phyloP scores from a whole-genome alignment of 2,888 invertebrate genomes.

The Dusona sp. region DNA sequence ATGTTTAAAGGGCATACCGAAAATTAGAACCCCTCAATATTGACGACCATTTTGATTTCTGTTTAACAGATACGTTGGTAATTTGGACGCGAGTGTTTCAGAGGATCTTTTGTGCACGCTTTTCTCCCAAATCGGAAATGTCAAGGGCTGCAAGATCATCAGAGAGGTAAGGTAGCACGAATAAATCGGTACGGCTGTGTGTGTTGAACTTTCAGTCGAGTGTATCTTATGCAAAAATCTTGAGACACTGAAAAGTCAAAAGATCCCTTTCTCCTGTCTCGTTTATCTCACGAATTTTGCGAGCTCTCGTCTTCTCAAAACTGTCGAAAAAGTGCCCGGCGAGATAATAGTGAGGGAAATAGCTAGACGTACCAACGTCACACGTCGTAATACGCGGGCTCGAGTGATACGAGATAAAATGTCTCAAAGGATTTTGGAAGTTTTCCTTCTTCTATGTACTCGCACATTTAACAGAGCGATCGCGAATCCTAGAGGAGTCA shows the following conservation, averaged over 20 bases:
- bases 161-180: slow-evolving; percentile 84
- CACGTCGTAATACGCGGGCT: slow-evolving; percentile 25
- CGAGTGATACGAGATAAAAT: slow-evolving; percentile 45
- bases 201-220: background rate
- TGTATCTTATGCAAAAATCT: background rate
- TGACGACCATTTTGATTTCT: background rate
- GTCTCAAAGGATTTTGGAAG: slow-evolving; percentile 32
- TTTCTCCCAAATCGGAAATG: slow-evolving; percentile 87
- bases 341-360: slow-evolving; percentile 42
- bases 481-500: slow-evolving; percentile 70
- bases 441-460: slow-evolving; percentile 25
- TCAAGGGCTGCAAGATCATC: slow-evolving; percentile 89
- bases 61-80: slow-evolving; percentile 85
- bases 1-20: background rate
- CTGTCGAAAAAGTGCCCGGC: slow-evolving; percentile 32
- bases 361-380: slow-evolving; percentile 38
- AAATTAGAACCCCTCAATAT: background rate
- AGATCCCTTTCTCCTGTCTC: slow-evolving; percentile 20
- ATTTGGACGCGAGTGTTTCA: slow-evolving; percentile 86
- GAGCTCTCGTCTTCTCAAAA: slow-evolving; percentile 30
- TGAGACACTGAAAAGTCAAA: slow-evolving; percentile 27
- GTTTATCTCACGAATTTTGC: slow-evolving; percentile 17
- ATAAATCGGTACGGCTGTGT: background rate
- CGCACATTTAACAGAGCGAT: slow-evolving; percentile 58
- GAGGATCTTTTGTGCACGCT: slow-evolving; percentile 86